Percentiles rank a stretch among this genome's conserved stretches.
Evolutionary conservation across 2,113 vertebrate genomes (phyloP).

Genomic region (Cathartes aura): DNA sequence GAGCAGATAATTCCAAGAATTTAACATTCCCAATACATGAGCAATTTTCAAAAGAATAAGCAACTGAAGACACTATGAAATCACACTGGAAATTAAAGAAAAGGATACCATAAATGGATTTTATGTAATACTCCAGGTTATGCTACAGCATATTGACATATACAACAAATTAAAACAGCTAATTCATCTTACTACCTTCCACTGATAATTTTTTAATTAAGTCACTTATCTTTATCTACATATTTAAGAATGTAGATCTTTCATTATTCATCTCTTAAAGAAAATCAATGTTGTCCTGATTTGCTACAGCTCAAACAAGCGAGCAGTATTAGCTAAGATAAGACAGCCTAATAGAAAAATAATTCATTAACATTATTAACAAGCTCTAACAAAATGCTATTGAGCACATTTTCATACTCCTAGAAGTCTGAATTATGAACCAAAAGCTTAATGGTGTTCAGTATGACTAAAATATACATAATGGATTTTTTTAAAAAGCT

Average conservation of each 20-base stretch:
- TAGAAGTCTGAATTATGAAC: constrained; percentile 4
- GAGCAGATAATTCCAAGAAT: not conserved
- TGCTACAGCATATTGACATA: constrained; percentile 12
- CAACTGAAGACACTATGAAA: not conserved
- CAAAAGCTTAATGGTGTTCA: not conserved
- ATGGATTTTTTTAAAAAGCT: not conserved
- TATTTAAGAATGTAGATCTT: constrained; percentile 59
- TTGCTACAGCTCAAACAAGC: constrained; percentile 42
- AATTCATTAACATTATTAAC: constrained; percentile 43
- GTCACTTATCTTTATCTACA: constrained; percentile 69
- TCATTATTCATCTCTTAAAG: constrained; percentile 68
- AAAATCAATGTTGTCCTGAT: constrained; percentile 68
- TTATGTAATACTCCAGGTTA: not conserved
- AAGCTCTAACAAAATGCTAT: not conserved
- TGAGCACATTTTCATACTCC: not conserved
- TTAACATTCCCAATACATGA: not conserved
- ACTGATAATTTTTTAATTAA: constrained; percentile 69
- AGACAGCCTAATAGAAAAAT: constrained; percentile 34
- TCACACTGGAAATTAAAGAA: not conserved
- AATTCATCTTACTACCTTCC: constrained; percentile 39
- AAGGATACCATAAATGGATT: not conserved
- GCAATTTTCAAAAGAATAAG: not conserved
- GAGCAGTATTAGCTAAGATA: constrained; percentile 12
- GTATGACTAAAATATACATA: not conserved
- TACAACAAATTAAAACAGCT: constrained; percentile 32